Base-by-base conservation (phyloP, 2,888 invertebrate species). In the Bedellia somnulentella region DNA sequence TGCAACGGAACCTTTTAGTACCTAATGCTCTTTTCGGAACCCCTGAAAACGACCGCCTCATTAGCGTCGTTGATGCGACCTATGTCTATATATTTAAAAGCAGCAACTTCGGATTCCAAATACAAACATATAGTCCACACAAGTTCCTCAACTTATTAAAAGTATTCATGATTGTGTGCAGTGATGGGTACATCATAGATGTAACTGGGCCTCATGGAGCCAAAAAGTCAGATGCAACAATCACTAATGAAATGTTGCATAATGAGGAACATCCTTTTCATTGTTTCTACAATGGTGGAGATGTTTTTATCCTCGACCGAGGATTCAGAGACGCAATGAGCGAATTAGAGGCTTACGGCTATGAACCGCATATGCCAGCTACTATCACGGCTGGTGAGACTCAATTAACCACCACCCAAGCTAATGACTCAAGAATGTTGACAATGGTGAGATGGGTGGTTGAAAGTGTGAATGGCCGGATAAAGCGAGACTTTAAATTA, bases 301-400 rank as follows among this genome's bases (percentile, higher is more conserved):
- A 40, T 24, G 32, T 35, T n/a, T 40, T 39, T 21, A 35, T 41
- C 22, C 31, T 38, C 12, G 38, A 38, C 27, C 28, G 41, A 24
- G 37, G 37, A n/a, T 38, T 40, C 25, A 28, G 34, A 6, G 36
- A 39, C 25, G 23, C 33, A 9, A 24, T 39, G 15, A 12, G 27
- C 12, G 9, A 9, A 23, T 13, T 27, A 16, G 29, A 38, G 23
- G 27, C 30, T 26, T 27, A 29, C 29, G 34, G 40, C n/a, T 39
- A 30, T 30, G 25, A 10, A 12, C 30, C 23, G n/a, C 24, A 36
- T 16, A 34, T 35, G 29, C 38, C 37, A 14, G 27, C 22, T 14
- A 23, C 40, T 11, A 28, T 15, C 29, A 17, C 12, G 8, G 27
- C 28, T 25, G 29, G 31, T 27, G 30, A 35, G 24, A 33, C 13